These are phyloP conservation scores for Pachypeltis micranthus DNA, from an alignment of 1,140 invertebrate genomes.

Conservation along the genomic window DNA sequence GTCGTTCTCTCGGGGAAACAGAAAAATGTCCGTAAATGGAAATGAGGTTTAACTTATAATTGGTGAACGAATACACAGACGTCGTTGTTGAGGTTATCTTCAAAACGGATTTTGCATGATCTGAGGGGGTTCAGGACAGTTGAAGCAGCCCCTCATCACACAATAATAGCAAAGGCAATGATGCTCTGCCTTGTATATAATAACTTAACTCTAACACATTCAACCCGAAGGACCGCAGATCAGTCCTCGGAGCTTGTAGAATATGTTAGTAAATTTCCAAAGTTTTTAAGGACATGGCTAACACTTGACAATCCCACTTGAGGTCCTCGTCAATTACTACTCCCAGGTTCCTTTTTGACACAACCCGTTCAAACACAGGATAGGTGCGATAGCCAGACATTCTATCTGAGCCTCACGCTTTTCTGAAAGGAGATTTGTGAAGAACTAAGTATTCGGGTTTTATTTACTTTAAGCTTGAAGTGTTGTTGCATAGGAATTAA, in stretches of 20 bases:
- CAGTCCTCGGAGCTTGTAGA: background rate
- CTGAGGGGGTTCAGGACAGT: background rate
- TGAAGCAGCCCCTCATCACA: background rate
- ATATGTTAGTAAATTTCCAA: background rate
- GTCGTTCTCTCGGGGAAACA: background rate
- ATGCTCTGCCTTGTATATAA: background rate
- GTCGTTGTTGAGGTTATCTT: background rate
- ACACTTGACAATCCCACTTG: background rate
- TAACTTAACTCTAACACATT: background rate
- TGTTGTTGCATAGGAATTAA: background rate
- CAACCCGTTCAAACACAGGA: background rate
- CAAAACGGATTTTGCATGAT: background rate
- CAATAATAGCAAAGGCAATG: background rate
- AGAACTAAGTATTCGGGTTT: background rate
- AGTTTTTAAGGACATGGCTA: background rate
- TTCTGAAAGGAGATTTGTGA: background rate
- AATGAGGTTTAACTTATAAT: background rate
- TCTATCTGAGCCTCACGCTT: background rate
- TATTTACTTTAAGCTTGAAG: background rate
- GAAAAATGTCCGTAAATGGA: background rate
- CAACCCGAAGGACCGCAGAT: background rate
- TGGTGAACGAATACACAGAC: background rate
- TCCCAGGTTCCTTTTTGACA: background rate
- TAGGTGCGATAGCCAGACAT: background rate
- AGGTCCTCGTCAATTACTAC: background rate